Evolutionary conservation across 2,888 invertebrate species (phyloP).

Genomic region (Salticus scenicus): DNA sequence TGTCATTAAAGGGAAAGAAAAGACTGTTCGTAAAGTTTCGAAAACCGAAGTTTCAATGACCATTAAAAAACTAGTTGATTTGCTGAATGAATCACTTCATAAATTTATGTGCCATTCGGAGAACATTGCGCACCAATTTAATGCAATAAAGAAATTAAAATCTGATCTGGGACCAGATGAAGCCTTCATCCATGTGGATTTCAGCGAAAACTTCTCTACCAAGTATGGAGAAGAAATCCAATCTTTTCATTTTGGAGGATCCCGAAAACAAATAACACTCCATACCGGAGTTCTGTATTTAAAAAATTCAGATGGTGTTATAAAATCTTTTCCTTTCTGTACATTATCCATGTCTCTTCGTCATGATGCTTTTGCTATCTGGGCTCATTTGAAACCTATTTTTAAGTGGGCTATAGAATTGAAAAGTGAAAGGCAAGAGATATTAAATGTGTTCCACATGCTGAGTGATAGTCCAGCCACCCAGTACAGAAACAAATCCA

Average conservation of each 20-base stretch:
- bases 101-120: background rate
- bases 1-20: background rate
- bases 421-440: background rate
- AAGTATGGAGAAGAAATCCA: background rate
- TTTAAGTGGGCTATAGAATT: background rate
- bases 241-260: slow-evolving; percentile 12
- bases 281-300: slow-evolving; percentile 14
- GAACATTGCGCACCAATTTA: background rate
- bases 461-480: slow-evolving; percentile 1
- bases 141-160: slow-evolving; percentile 5
- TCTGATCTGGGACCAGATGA: background rate
- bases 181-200: slow-evolving; percentile 13
- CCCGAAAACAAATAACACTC: background rate
- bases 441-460: no score
- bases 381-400: slow-evolving; percentile 13
- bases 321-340: background rate
- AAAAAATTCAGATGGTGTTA: background rate
- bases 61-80: no score
- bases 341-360: slow-evolving; percentile 2
- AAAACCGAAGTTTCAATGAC: background rate
- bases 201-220: background rate
- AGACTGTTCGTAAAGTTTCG: background rate
- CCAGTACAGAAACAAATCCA: slow-evolving; percentile 15
- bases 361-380: background rate
- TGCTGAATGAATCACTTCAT: background rate